phyloP scores from a whole-genome alignment of 2,113 vertebrate genomes.

The Osmerus mordax region DNA sequence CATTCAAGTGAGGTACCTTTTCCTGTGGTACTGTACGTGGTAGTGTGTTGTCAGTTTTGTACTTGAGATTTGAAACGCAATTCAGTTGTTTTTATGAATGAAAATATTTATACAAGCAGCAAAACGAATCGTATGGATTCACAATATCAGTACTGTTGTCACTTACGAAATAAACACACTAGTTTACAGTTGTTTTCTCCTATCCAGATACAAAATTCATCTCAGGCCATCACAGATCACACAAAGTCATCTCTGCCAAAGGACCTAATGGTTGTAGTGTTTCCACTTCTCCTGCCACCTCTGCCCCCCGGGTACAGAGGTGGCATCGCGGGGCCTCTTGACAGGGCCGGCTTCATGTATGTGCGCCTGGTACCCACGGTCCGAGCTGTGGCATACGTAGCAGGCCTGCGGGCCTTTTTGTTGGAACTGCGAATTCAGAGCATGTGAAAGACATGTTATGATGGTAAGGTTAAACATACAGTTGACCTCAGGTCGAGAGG shows the following conservation, averaged over 20 bases:
- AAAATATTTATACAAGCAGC: slow-evolving; percentile 51
- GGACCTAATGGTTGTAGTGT: slow-evolving; percentile 14
- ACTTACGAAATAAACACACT: too few species aligned
- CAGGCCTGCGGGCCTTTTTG: slow-evolving; percentile 19
- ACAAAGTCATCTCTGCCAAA: slow-evolving; percentile 88
- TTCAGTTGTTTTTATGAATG: slow-evolving; percentile 32
- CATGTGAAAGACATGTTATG: not conserved
- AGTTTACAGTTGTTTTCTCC: too few species aligned
- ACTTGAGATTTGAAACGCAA: slow-evolving; percentile 31
- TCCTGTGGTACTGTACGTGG: slow-evolving; percentile 16
- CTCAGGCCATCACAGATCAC: slow-evolving; percentile 65
- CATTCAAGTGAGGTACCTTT: slow-evolving; percentile 11
- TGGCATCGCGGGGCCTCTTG: slow-evolving; percentile 44
- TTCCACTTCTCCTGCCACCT: slow-evolving; percentile 28
- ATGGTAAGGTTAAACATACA: too few species aligned
- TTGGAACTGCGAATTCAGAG: slow-evolving; percentile 37
- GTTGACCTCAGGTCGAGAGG: too few species aligned
- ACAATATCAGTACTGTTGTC: too few species aligned
- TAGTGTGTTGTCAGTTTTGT: slow-evolving; percentile 31
- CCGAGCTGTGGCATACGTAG: slow-evolving; percentile 35
- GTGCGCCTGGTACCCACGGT: slow-evolving; percentile 42
- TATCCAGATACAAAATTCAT: too few species aligned
- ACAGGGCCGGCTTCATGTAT: slow-evolving; percentile 52
- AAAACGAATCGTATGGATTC: not conserved
- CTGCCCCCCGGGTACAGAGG: slow-evolving; percentile 49